These are phyloP conservation scores for Colletes gigas DNA, from an alignment of 1,140 invertebrate species.

Conservation along the genomic window DNA sequence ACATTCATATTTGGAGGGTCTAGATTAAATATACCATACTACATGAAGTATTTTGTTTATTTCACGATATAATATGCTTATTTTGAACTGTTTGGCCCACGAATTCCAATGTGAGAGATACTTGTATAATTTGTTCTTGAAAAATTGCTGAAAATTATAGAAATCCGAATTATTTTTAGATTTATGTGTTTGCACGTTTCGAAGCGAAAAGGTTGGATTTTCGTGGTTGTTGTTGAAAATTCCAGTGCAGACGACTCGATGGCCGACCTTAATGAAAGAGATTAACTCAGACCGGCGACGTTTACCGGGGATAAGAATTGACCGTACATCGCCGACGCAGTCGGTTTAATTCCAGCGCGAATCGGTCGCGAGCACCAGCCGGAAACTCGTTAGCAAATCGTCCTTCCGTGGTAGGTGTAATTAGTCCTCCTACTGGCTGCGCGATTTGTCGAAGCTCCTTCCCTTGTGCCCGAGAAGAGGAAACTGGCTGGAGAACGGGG, in stretches of 20 bases:
- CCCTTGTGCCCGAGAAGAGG: not conserved
- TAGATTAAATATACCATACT: too few relatives aligned
- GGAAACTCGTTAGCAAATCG: slow-evolving; percentile 60
- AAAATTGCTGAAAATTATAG: too few relatives aligned
- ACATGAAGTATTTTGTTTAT: too few relatives aligned
- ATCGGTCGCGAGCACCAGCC: slow-evolving; percentile 49
- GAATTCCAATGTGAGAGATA: too few relatives aligned
- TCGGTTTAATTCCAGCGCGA: slow-evolving; percentile 57
- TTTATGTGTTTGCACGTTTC: too few relatives aligned
- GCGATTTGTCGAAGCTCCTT: slow-evolving; percentile 49
- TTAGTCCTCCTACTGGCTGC: slow-evolving; percentile 45
- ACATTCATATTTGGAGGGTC: too few relatives aligned
- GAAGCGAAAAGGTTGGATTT: not conserved
- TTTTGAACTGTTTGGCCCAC: too few relatives aligned
- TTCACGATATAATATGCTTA: too few relatives aligned
- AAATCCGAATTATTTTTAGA: too few relatives aligned
- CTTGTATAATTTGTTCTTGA: too few relatives aligned
- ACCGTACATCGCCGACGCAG: slow-evolving; percentile 32
- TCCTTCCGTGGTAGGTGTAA: slow-evolving; percentile 56
- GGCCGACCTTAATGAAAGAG: slow-evolving; percentile 29
- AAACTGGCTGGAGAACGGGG: not conserved
- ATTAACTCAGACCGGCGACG: slow-evolving; percentile 41
- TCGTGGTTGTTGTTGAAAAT: not conserved
- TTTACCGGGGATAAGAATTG: slow-evolving; percentile 49
- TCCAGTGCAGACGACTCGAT: not conserved